Conservation (phyloP, 23 tunicate species). For the Ascidia mentula region DNA sequence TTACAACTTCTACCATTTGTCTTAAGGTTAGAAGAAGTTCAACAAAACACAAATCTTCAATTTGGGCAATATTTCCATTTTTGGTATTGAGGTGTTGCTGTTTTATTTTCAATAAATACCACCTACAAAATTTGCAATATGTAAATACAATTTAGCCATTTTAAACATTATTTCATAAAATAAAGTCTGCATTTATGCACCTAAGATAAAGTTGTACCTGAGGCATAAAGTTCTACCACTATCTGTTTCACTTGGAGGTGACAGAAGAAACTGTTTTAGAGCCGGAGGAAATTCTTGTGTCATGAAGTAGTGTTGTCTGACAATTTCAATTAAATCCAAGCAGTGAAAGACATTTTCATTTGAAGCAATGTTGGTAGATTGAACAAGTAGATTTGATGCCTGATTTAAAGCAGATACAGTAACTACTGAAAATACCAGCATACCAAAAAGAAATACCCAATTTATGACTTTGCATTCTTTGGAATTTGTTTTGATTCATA, state of each 20-base stretch:
- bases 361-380: neutral
- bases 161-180: neutral
- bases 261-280: constrained; percentile 4
- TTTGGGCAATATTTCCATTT: neutral
- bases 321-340: constrained; percentile 29
- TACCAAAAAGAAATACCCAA: no score
- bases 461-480: neutral
- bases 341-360: constrained; percentile 5
- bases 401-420: neutral
- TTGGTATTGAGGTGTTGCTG: neutral
- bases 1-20: neutral
- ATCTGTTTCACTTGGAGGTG: neutral
- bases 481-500: no score
- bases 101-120: constrained; percentile 33
- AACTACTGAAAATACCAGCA: neutral
- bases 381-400: constrained; percentile 34
- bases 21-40: neutral
- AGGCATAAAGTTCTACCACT: constrained; percentile 13
- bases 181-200: no score
- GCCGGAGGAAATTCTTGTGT: constrained; percentile 6
- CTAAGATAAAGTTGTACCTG: constrained; percentile 12
- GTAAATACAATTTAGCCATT: neutral
- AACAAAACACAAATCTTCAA: neutral
- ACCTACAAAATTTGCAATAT: constrained; percentile 9
- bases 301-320: constrained; percentile 27